These are phyloP conservation scores for Ophion ventricosus DNA, from an alignment of 2,888 invertebrate genomes.

Conservation along the genomic window DNA sequence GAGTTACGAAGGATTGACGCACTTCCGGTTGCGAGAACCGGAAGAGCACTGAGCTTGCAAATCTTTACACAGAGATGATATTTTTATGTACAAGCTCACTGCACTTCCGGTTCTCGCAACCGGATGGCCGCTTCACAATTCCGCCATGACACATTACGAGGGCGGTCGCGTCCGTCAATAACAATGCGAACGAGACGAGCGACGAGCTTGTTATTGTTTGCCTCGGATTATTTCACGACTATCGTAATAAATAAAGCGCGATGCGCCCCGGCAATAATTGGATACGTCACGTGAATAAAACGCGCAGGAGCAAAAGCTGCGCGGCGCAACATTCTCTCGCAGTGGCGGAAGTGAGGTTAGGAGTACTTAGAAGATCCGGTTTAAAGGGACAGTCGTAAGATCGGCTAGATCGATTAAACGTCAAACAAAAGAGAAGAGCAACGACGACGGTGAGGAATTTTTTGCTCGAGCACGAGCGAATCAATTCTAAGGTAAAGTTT, in stretches of 20 bases:
- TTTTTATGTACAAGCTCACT: too few relatives aligned
- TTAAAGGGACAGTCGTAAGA: not conserved
- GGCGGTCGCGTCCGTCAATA: not conserved
- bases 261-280: not conserved
- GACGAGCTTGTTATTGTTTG: not conserved
- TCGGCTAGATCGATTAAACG: not conserved
- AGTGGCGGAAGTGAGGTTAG: constrained; percentile 19
- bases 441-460: too few relatives aligned
- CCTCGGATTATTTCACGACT: not conserved
- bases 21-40: not conserved
- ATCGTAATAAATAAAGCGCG: not conserved
- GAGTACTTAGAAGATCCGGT: not conserved
- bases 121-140: not conserved
- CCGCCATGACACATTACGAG: not conserved
- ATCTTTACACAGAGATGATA: too few relatives aligned
- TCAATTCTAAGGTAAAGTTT: not conserved
- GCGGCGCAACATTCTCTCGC: too few relatives aligned
- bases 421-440: too few relatives aligned
- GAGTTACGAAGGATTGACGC: not conserved
- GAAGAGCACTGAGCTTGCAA: too few relatives aligned
- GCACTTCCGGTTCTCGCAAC: too few relatives aligned
- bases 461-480: too few relatives aligned
- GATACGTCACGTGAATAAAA: not conserved
- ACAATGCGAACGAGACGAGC: not conserved
- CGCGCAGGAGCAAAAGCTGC: too few relatives aligned